Base-by-base conservation (phyloP, 37 sponge, comb jelly and placozoan species). In the Hormiphora californensis region DNA sequence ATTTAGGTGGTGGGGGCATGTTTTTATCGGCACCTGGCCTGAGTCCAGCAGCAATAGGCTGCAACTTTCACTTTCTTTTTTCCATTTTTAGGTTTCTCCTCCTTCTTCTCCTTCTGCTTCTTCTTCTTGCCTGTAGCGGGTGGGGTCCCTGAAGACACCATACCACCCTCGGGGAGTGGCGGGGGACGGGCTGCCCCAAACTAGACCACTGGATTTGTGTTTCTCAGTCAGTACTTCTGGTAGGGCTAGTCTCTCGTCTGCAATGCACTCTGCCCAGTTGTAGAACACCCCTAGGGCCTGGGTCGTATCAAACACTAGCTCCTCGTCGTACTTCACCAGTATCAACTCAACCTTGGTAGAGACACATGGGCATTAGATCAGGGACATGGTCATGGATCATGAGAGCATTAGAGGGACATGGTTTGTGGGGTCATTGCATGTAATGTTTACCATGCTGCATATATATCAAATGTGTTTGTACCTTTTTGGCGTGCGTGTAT, bases 281-380 rank as follows among this genome's bases (percentile, higher is more conserved):
- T 73, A 73, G 81, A 73, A 73, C 5, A 73, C 81, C 4, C 81
- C 81, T 19, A 73, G 38, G 43, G 81, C 81, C 25, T 73, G 81
- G 1, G 81, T 73, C 1, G 81, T 73, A 30, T 73, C 81, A 30
- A 73, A 73, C n/a, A 73, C 81, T 30, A 73, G 44, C 23, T 73
- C 81, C 25, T 73, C 81, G 23, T 73, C 81, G 46, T 73, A 73
- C 46, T 73, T 73, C 19, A 43, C 40, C 27, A 73, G 81, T 43
- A 73, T 73, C 81, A 73, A 28, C 81, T 73, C 81, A 39, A 73
- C 81, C 81, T 73, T n/a, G n/a, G n/a, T n/a, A n/a, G n/a, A n/a
- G n/a, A n/a, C n/a, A n/a, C n/a, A n/a, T n/a, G n/a, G n/a, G n/a
- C n/a, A n/a, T n/a, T n/a, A n/a, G n/a, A n/a, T n/a, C n/a, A n/a